phyloP scores from a whole-genome alignment of 2,113 vertebrate genomes.

The Heteronetta atricapilla region DNA sequence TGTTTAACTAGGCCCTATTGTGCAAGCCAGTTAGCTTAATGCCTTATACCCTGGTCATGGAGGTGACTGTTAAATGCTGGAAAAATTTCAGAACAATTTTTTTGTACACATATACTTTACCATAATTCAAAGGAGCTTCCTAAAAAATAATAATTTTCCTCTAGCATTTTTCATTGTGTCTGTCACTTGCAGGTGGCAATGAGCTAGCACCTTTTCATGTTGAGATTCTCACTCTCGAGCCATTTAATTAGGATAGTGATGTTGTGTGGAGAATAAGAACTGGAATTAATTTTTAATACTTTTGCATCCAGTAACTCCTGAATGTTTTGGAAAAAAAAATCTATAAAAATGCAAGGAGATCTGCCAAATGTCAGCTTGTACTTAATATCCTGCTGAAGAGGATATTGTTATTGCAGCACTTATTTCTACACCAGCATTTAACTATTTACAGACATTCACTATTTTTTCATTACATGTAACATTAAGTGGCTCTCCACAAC shows the following conservation, averaged over 20 bases:
- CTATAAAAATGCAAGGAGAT: not conserved
- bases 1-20: not conserved
- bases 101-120: not conserved
- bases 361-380: not conserved
- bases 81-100: not conserved
- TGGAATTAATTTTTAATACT: not conserved
- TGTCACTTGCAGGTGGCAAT: not conserved
- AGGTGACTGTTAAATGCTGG: not conserved
- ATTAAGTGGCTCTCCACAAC: not conserved
- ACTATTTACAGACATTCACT: not conserved
- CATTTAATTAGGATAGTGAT: not conserved
- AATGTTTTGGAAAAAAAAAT: not conserved
- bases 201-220: not conserved
- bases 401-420: not conserved
- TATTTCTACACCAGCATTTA: not conserved
- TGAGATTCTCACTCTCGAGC: not conserved
- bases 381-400: not conserved
- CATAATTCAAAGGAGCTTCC: not conserved
- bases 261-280: not conserved
- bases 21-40: not conserved
- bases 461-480: not conserved
- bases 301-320: not conserved
- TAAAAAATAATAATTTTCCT: not conserved
- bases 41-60: not conserved
- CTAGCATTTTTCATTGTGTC: not conserved